phyloP scores from a whole-genome alignment of 2,797 vertebrate species.

The Pseudomugil tenellus region DNA sequence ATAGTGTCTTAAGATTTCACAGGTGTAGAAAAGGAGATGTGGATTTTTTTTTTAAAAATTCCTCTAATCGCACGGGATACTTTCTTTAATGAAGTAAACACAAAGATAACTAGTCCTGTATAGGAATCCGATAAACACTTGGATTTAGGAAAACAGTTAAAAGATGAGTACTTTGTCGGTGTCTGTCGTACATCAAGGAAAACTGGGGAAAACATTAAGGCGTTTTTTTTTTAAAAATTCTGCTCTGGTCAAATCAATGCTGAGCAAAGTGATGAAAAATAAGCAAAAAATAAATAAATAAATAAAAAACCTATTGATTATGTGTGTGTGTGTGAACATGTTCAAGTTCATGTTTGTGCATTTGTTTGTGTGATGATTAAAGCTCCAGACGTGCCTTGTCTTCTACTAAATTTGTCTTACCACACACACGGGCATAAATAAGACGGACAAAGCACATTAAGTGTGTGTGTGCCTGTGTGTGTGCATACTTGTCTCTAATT shows the following conservation, averaged over 20 bases:
- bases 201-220: slow-evolving; percentile 1
- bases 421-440: slow-evolving; percentile 1
- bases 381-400: not conserved
- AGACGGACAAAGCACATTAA: slow-evolving; percentile 2
- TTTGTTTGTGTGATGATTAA: slow-evolving; percentile 3
- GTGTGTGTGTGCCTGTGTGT: slow-evolving; percentile 12
- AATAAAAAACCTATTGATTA: not conserved
- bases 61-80: not conserved
- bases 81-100: not conserved
- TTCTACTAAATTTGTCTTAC: not conserved
- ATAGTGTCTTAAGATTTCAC: slow-evolving; percentile 11
- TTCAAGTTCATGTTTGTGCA: not conserved
- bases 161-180: not conserved
- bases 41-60: slow-evolving; percentile 4
- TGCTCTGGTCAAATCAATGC: not conserved
- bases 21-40: not conserved
- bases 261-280: not conserved
- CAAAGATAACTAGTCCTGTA: slow-evolving; percentile 5
- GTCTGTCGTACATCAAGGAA: not conserved
- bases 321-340: not conserved
- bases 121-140: slow-evolving; percentile 24
- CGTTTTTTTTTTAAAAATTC: slow-evolving; percentile 18
- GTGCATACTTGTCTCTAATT: slow-evolving; percentile 31
- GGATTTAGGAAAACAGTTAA: not conserved
- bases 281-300: not conserved